Evolutionary conservation across 1,140 invertebrate genomes (phyloP).

Genomic region (Orussus abietinus): DNA sequence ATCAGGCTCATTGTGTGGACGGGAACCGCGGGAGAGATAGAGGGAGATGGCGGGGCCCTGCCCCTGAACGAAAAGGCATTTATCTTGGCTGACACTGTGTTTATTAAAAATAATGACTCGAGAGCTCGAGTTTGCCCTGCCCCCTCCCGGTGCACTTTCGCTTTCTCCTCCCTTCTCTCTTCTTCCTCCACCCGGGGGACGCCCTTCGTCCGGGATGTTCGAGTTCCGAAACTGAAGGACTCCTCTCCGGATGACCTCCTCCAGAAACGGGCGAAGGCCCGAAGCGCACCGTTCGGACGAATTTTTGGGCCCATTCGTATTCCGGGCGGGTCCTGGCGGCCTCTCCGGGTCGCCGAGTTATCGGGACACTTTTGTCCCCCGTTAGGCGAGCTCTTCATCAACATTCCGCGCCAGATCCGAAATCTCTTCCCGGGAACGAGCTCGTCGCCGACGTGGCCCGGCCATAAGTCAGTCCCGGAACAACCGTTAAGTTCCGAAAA

Average conservation of each 20-base stretch:
- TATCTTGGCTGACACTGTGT: conserved; percentile 19
- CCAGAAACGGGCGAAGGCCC: no score
- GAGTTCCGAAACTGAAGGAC: no score
- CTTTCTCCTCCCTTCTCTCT: conserved; percentile 3
- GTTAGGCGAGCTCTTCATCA: conserved; percentile 12
- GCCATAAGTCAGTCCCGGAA: conserved; percentile 5
- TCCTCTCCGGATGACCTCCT: no score
- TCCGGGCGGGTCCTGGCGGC: no score
- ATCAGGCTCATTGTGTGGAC: conserved; percentile 18
- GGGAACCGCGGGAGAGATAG: conserved; percentile 4
- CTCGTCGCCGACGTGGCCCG: not conserved
- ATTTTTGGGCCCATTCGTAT: no score
- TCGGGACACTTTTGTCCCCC: not conserved
- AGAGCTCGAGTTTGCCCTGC: conserved; percentile 13
- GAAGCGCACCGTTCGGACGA: no score
- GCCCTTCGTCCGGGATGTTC: no score
- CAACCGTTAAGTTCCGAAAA: conserved; percentile 22
- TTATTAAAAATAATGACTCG: conserved; percentile 27
- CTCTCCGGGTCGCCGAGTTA: no score
- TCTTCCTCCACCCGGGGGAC: not conserved
- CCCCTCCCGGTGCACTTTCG: not conserved
- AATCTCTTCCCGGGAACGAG: conserved; percentile 8
- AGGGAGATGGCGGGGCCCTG: not conserved
- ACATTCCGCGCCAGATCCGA: conserved; percentile 14
- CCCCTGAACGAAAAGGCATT: conserved; percentile 5